Evolutionary conservation across 2,113 vertebrate genomes (phyloP), one percentile per base, ranked within the genome.

Genomic region (Oncorhynchus masou): DNA sequence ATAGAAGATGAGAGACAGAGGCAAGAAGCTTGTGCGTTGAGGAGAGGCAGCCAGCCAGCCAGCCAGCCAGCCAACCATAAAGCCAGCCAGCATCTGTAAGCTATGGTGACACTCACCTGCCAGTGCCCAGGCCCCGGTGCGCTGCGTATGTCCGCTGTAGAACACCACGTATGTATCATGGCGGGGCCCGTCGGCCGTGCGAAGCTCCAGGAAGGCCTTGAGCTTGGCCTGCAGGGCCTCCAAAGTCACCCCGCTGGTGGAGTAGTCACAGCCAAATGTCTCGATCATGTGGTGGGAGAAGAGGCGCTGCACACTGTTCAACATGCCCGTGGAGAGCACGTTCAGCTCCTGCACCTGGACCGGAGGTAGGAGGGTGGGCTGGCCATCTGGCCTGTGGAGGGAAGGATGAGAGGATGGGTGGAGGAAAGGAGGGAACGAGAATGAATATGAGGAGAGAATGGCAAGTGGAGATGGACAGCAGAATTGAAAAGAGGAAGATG

Each of bases 231-330:
- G 94, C 34, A 96, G 79, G 12, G 94, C 90, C 79, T 98, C 96
- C 84, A 96, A 92, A n/a, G 94, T 94, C 54, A 99, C 88, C 3
- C 97, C 96, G 0, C 96, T 96, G 27, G 98, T 97, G 68, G 97
- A 98, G 88, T 99, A 99, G 91, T 99, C 98, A 80, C 98, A 99
- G 74, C 97, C 95, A 0, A 96, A 98, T 0, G 94, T 96, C 86
- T 99, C 96, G 84, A 99, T 94, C 95, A 99, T 96, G 88, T 99
- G 97, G 91, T 96, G 96, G 0, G 97, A 95, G 93, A 99, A 99
- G 86, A 99, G 97, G 64, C 96, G 94, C 90, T 99, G 98, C 81
- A 99, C 92, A 54, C 93, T 93, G 78, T 96, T 99, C 62, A 99
- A 94, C 93, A 96, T 98, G 27, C 93, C 93, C 0, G 97, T 99